Evolutionary conservation across 30 jellyfish, hydroid and myxozoan genomes (phyloP).

Genomic region (Hydractinia symbiolongicarpus): DNA sequence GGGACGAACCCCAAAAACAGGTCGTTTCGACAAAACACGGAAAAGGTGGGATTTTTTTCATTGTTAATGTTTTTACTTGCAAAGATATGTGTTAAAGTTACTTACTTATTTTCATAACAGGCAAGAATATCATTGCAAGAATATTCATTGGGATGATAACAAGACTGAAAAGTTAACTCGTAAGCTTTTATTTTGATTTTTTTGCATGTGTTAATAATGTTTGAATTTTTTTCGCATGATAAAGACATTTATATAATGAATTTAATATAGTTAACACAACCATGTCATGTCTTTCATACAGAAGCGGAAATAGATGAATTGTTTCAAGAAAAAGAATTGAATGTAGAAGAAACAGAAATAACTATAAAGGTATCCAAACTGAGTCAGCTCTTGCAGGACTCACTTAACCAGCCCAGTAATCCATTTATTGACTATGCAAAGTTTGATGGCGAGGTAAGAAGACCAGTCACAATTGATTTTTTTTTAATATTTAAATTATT

Average conservation of each 20-base stretch:
- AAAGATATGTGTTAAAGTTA: neutral
- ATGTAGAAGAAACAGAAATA: neutral
- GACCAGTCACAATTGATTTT: neutral
- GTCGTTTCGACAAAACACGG: conserved; percentile 46
- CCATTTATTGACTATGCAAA: conserved; percentile 57
- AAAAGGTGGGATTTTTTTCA: conserved; percentile 25
- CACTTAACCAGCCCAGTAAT: conserved; percentile 40
- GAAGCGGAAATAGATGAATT: conserved; percentile 43
- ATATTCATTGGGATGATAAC: conserved; percentile 59
- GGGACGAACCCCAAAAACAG: conserved; percentile 82
- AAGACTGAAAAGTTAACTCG: conserved; percentile 2
- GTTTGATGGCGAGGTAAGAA: conserved; percentile 87
- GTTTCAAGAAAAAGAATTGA: conserved; percentile 38
- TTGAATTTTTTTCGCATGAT: neutral
- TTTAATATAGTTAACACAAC: neutral
- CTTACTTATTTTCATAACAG: neutral
- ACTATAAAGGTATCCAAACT: conserved; percentile 35
- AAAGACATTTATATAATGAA: too few relatives aligned
- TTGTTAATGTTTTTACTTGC: neutral
- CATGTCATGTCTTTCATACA: conserved; percentile 2
- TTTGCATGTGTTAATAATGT: neutral
- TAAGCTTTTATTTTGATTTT: neutral
- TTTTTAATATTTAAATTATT: neutral
- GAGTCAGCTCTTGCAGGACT: conserved; percentile 67
- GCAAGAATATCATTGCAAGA: conserved; percentile 57